These are phyloP conservation scores for Myodes glareolus DNA, from an alignment of 2,113 vertebrate genomes.

Conservation along the genomic window DNA sequence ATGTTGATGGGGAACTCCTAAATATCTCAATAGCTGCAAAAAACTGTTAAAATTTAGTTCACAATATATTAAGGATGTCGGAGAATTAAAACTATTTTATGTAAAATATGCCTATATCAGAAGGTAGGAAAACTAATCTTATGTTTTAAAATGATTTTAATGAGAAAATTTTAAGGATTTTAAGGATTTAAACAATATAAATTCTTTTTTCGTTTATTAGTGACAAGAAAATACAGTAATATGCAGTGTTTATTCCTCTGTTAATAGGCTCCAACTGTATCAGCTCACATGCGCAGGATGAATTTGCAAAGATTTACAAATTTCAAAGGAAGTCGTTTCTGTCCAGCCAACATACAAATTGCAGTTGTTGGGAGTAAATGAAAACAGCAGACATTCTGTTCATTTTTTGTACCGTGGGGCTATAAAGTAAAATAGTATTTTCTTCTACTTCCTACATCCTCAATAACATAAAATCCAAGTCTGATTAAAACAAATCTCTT, in stretches of 20 bases:
- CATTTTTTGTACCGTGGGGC: not conserved
- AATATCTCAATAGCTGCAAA: not conserved
- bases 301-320: not conserved
- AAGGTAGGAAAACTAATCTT: not conserved
- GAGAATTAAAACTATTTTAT: conserved; percentile 9
- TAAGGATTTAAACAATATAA: not conserved
- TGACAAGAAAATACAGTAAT: conserved; percentile 23
- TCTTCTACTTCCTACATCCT: not conserved
- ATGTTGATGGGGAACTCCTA: not conserved
- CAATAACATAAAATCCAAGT: not conserved
- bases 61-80: conserved; percentile 26
- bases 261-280: not conserved
- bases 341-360: not conserved
- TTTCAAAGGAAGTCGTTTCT: not conserved
- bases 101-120: not conserved
- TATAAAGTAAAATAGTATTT: not conserved
- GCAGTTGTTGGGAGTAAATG: not conserved
- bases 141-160: not conserved
- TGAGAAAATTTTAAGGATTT: not conserved
- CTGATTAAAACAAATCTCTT: conserved; percentile 25
- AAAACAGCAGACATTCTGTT: not conserved
- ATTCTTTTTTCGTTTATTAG: not conserved
- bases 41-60: conserved; percentile 35
- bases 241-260: not conserved
- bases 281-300: not conserved